Evolutionary conservation across 2,888 invertebrate species (phyloP).

Genomic region (Coleophora deauratella): DNA sequence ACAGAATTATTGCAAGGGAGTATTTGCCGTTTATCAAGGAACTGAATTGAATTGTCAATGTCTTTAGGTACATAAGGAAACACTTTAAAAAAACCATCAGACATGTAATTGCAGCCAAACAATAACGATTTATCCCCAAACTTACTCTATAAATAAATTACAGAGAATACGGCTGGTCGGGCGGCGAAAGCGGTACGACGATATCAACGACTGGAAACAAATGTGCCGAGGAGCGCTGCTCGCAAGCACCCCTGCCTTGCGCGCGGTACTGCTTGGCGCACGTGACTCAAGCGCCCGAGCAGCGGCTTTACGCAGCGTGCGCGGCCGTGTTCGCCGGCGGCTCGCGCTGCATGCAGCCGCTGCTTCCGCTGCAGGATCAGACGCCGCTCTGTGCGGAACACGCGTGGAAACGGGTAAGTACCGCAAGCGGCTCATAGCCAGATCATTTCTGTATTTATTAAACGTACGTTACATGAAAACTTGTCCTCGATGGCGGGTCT

Average conservation of each 20-base stretch:
- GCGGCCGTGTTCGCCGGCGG: conserved; percentile 68
- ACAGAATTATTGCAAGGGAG: too few species aligned
- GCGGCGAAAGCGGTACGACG: conserved; percentile 38
- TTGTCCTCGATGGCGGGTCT: too few species aligned
- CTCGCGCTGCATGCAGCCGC: conserved; percentile 59
- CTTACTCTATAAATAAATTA: neutral
- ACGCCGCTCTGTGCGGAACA: conserved; percentile 91
- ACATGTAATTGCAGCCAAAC: too few species aligned
- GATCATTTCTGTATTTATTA: too few species aligned
- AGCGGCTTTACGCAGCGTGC: conserved; percentile 77
- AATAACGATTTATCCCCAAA: too few species aligned
- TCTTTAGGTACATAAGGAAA: too few species aligned
- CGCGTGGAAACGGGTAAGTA: conserved; percentile 83
- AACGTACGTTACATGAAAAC: too few species aligned
- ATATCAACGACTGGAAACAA: conserved; percentile 15
- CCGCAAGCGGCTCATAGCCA: too few species aligned
- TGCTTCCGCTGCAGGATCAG: conserved; percentile 66
- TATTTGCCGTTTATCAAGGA: too few species aligned
- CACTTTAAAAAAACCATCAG: too few species aligned
- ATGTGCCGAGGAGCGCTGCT: conserved; percentile 45
- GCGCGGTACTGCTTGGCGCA: conserved; percentile 88
- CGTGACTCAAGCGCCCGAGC: conserved; percentile 89
- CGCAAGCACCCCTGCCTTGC: conserved; percentile 77
- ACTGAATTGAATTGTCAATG: too few species aligned
- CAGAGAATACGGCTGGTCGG: conserved; percentile 51